These are phyloP conservation scores for Pseudococcus longispinus DNA, from an alignment of 2,888 invertebrate genomes.

Conservation along the genomic window DNA sequence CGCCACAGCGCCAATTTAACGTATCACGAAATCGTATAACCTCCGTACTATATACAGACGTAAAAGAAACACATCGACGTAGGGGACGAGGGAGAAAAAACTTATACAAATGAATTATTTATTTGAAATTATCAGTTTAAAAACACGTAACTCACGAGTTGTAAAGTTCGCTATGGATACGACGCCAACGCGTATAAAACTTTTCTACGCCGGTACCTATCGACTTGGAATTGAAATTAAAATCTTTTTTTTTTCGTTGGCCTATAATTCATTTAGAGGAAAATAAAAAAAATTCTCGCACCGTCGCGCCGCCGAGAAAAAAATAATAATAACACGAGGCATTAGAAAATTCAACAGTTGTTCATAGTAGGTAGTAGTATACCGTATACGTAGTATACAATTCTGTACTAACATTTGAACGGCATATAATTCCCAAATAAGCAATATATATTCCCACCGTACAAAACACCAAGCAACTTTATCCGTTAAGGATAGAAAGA, in stretches of 20 bases:
- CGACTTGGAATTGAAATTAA: slow-evolving; percentile 3
- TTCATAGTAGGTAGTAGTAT: not conserved
- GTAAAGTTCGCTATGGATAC: not conserved
- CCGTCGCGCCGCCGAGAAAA: not conserved
- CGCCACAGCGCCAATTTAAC: not conserved
- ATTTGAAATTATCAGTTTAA: slow-evolving; percentile 29
- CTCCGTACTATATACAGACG: not conserved
- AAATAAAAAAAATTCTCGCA: not conserved
- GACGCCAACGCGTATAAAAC: not conserved
- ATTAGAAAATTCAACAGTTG: slow-evolving; percentile 30
- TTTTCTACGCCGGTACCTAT: not conserved
- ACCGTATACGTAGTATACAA: not conserved
- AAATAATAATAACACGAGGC: slow-evolving; percentile 27
- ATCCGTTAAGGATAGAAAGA: slow-evolving; percentile 45
- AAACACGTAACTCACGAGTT: slow-evolving; percentile 14
- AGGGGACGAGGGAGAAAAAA: not conserved
- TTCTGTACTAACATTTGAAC: slow-evolving; percentile 36
- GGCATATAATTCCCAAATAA: slow-evolving; percentile 44
- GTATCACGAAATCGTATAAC: not conserved
- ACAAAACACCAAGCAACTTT: slow-evolving; percentile 35
- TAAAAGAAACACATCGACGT: not conserved
- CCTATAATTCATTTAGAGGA: not conserved
- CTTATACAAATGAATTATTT: slow-evolving; percentile 27
- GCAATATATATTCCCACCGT: slow-evolving; percentile 46
- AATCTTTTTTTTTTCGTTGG: not conserved